phyloP scores from a whole-genome alignment of 2,888 invertebrate species.

The Boloria selene region DNA sequence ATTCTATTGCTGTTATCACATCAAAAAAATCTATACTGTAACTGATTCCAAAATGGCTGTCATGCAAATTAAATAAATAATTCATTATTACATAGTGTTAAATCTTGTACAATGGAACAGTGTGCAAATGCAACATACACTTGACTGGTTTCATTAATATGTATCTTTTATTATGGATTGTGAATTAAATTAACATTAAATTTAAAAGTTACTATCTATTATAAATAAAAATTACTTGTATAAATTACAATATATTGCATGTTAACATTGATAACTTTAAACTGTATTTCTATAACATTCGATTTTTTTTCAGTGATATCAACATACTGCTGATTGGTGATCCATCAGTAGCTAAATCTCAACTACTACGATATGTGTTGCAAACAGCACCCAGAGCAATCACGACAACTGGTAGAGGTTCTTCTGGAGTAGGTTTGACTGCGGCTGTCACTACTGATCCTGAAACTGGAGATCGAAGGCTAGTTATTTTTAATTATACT shows the following conservation, averaged over 20 bases:
- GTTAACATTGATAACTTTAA: not conserved
- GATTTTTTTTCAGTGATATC: constrained; percentile 81
- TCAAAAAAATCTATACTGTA: too few species aligned
- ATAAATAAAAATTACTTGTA: not conserved
- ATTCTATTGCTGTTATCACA: too few species aligned
- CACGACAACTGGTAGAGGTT: constrained; percentile 98
- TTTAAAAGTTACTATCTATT: too few species aligned
- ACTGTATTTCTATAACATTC: not conserved
- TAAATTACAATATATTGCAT: not conserved
- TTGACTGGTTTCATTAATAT: too few species aligned
- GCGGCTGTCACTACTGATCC: constrained; percentile 98
- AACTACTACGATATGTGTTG: constrained; percentile 95
- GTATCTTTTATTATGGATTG: too few species aligned
- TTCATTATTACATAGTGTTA: too few species aligned
- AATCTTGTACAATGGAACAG: too few species aligned
- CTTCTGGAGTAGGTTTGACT: constrained; percentile 98
- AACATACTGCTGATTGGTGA: constrained; percentile 98
- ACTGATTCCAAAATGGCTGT: too few species aligned
- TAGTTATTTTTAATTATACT: not conserved
- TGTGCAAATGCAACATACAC: too few species aligned
- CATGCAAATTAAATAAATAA: too few species aligned
- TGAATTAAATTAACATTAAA: too few species aligned
- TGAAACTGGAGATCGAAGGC: constrained; percentile 92
- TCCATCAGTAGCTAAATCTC: constrained; percentile 99
- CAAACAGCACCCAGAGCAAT: constrained; percentile 97